phyloP scores from a whole-genome alignment of 2,113 vertebrate genomes.

The Mormoops blainvillei region DNA sequence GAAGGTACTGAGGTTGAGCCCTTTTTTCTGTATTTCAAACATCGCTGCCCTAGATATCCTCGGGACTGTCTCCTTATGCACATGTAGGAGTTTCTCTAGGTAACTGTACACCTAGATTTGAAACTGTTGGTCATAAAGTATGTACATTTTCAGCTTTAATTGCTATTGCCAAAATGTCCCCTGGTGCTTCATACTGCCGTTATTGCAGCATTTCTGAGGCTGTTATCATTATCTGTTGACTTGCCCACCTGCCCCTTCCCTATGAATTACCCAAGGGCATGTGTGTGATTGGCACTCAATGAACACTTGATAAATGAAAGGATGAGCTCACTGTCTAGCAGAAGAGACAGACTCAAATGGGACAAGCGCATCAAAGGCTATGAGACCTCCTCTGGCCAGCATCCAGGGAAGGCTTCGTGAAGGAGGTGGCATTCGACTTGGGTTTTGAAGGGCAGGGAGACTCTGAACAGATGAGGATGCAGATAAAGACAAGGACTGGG shows the following conservation, averaged over 20 bases:
- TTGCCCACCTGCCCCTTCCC: background rate
- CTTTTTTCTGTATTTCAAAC: background rate
- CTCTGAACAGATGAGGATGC: background rate
- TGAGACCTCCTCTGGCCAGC: background rate
- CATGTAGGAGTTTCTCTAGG: background rate
- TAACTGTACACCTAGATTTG: background rate
- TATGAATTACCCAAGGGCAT: rapidly evolving
- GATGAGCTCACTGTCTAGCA: constrained; percentile 33
- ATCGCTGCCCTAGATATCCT: background rate
- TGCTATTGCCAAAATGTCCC: background rate
- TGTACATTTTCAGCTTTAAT: background rate
- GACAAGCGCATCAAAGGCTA: background rate
- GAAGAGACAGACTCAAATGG: background rate
- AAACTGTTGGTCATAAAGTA: background rate
- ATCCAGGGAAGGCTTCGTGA: background rate
- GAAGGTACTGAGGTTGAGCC: background rate
- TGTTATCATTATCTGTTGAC: background rate
- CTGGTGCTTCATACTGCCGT: background rate
- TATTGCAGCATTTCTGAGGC: background rate
- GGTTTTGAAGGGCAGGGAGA: background rate
- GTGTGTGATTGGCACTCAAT: background rate
- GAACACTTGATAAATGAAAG: background rate
- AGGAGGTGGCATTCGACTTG: background rate
- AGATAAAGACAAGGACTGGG: background rate
- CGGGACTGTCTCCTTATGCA: background rate